Evolutionary conservation across 2,113 vertebrate genomes (phyloP).

Genomic region (Eleginops maclovinus): DNA sequence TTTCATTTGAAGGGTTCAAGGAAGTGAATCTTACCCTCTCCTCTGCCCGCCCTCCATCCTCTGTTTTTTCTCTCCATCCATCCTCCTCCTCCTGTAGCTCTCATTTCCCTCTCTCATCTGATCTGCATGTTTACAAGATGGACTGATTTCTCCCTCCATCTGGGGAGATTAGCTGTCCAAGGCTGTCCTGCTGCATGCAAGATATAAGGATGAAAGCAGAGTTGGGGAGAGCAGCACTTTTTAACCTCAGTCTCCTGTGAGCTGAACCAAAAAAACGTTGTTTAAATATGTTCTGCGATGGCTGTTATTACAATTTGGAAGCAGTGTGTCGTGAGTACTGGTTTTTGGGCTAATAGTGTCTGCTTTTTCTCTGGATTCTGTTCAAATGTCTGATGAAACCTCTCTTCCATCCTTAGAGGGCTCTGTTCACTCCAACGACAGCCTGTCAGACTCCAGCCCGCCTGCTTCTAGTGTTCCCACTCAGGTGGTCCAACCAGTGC

Average conservation of each 20-base stretch:
- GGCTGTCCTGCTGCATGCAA: slow-evolving; percentile 67
- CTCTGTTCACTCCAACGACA: slow-evolving; percentile 89
- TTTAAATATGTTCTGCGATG: slow-evolving; percentile 77
- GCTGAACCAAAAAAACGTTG: slow-evolving; percentile 7
- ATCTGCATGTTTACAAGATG: slow-evolving; percentile 83
- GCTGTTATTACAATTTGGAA: slow-evolving; percentile 78
- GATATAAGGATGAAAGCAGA: slow-evolving; percentile 76
- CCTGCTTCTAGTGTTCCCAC: slow-evolving; percentile 87
- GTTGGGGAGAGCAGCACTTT: slow-evolving; percentile 35
- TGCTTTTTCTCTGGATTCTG: slow-evolving; percentile 14
- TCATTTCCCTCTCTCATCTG: slow-evolving; percentile 68
- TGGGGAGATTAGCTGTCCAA: slow-evolving; percentile 85
- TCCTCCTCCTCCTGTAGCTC: slow-evolving; percentile 42
- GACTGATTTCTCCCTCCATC: slow-evolving; percentile 80
- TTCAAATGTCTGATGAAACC: neutral
- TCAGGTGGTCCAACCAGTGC: slow-evolving; percentile 91
- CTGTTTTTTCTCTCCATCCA: slow-evolving; percentile 30
- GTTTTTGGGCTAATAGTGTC: neutral
- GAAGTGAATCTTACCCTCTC: slow-evolving; percentile 6
- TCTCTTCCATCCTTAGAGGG: slow-evolving; percentile 83
- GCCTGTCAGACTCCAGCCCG: slow-evolving; percentile 88
- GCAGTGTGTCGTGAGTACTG: slow-evolving; percentile 78
- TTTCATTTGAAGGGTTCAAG: slow-evolving; percentile 9
- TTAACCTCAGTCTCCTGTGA: slow-evolving; percentile 15
- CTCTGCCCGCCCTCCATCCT: slow-evolving; percentile 6